Evolutionary conservation across 2,113 vertebrate genomes (phyloP).

Genomic region (Saguinus midas): DNA sequence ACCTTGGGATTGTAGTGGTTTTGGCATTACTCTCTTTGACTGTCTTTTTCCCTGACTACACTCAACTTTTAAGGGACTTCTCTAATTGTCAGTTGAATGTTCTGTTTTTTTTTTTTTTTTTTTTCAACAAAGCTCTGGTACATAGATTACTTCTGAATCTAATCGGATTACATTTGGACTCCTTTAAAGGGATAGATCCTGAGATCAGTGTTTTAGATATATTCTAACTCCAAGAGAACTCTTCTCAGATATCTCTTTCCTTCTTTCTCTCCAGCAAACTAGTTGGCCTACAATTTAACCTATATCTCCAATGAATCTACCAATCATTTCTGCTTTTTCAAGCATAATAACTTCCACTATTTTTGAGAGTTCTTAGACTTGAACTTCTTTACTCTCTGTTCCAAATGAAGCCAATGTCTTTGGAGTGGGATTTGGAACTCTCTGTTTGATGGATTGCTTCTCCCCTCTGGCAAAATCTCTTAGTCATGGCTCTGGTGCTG

Average conservation of each 20-base stretch:
- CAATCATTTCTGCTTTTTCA: neutral
- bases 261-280: neutral
- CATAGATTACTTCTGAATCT: neutral
- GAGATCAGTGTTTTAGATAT: neutral
- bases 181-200: neutral
- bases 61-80: neutral
- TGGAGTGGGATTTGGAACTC: neutral
- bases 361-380: neutral
- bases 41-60: neutral
- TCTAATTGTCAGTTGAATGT: neutral
- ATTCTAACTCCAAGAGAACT: neutral
- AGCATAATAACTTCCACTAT: neutral
- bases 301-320: neutral
- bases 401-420: neutral
- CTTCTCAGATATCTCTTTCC: neutral
- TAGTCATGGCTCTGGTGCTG: neutral
- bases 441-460: neutral
- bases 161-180: neutral
- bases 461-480: neutral
- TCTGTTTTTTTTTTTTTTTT: neutral
- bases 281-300: neutral
- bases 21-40: neutral
- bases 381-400: neutral
- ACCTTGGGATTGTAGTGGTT: neutral
- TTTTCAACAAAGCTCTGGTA: neutral